Evolutionary conservation across 2,113 vertebrate species (phyloP).

Genomic region (Petrocephalus zakoni): DNA sequence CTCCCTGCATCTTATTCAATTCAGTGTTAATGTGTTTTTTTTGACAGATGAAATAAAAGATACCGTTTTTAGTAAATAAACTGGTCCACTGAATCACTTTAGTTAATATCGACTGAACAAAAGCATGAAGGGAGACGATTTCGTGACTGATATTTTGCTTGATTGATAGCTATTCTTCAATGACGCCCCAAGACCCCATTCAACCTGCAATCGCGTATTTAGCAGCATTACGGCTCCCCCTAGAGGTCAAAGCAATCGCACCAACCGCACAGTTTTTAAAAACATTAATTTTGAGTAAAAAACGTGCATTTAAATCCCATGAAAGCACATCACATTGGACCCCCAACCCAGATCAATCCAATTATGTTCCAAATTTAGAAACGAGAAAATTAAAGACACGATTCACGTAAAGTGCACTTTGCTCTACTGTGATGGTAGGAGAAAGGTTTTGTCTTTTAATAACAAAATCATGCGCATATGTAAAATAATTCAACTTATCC

Average conservation of each 20-base stretch:
- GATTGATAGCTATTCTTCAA: background rate
- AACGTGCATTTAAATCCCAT: background rate
- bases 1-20: background rate
- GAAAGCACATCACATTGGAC: background rate
- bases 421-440: background rate
- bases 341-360: background rate
- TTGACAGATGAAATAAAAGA: background rate
- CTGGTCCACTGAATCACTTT: background rate
- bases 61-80: background rate
- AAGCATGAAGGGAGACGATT: background rate
- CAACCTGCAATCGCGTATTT: background rate
- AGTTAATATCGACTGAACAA: background rate
- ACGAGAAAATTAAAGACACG: background rate
- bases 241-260: background rate
- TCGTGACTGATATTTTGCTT: background rate
- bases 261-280: background rate
- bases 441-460: background rate
- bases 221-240: background rate
- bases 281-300: too few species aligned
- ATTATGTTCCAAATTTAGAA: background rate
- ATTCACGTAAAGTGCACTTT: background rate
- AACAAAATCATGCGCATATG: background rate
- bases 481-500: background rate
- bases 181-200: background rate
- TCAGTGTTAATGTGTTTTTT: background rate